Evolutionary conservation across 1,140 invertebrate genomes (phyloP).

Genomic region (Papilio polytes): DNA sequence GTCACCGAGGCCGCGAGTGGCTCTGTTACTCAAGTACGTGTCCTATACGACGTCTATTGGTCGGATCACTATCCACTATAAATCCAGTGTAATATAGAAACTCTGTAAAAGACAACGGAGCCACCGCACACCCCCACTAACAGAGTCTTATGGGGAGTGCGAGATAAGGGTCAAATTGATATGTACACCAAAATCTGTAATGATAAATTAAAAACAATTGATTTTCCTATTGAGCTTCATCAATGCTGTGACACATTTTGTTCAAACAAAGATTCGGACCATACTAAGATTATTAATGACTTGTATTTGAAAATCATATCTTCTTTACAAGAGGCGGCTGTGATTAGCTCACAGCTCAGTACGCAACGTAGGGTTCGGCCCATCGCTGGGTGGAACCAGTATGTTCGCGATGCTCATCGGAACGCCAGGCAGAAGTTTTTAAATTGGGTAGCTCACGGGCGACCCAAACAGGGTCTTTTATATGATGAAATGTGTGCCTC

Average conservation of each 20-base stretch:
- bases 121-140: background rate
- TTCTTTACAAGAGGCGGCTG: background rate
- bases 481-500: slow-evolving; percentile 6
- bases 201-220: background rate
- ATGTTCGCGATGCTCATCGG: slow-evolving; percentile 7
- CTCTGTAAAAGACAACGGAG: too few species aligned
- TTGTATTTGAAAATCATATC: slow-evolving; percentile 1
- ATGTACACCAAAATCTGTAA: background rate
- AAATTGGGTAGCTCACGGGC: slow-evolving; percentile 8
- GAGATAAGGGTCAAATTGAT: background rate
- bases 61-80: background rate
- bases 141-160: slow-evolving; percentile 8
- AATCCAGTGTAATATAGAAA: too few species aligned
- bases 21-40: background rate
- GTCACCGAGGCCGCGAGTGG: background rate
- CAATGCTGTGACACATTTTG: slow-evolving; percentile 15
- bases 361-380: background rate
- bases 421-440: slow-evolving; percentile 17
- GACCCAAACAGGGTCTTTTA: background rate
- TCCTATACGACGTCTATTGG: background rate
- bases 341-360: background rate
- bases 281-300: background rate
- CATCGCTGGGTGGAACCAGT: slow-evolving; percentile 23
- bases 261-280: background rate
- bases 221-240: background rate